Evolutionary conservation across 1,140 invertebrate genomes (phyloP).

Genomic region (Rhagoletis pomonella): DNA sequence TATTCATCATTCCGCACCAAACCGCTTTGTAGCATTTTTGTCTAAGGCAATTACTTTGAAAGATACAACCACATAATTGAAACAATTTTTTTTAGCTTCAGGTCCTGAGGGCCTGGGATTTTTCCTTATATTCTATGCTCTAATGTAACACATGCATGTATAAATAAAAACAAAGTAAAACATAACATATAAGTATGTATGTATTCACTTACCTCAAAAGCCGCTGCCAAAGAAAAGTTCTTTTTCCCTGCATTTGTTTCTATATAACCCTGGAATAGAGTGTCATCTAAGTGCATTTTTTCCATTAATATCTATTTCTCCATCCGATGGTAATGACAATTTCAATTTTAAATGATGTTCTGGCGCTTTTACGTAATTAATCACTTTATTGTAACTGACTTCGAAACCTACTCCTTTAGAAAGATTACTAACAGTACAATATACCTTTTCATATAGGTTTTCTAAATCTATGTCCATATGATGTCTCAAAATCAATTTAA

Average conservation of each 20-base stretch:
- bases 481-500: constrained; percentile 79
- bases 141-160: background rate
- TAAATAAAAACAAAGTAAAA: background rate
- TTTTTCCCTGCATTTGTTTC: constrained; percentile 74
- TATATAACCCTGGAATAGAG: constrained; percentile 75
- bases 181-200: too few relatives aligned
- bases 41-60: too few relatives aligned
- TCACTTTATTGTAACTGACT: constrained; percentile 75
- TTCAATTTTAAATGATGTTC: constrained; percentile 77
- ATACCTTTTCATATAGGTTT: constrained; percentile 74
- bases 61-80: too few relatives aligned
- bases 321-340: constrained; percentile 74
- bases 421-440: constrained; percentile 75
- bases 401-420: constrained; percentile 67
- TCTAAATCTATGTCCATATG: constrained; percentile 76
- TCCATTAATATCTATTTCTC: constrained; percentile 75
- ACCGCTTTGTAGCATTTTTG: too few relatives aligned
- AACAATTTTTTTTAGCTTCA: too few relatives aligned
- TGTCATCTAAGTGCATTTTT: constrained; percentile 76
- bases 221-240: constrained; percentile 73
- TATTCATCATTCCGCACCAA: too few relatives aligned
- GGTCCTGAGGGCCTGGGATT: too few relatives aligned
- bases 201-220: constrained; percentile 74
- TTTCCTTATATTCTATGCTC: too few relatives aligned
- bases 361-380: constrained; percentile 75